Base-by-base conservation (phyloP, 1,140 invertebrate species). In the Drosophila nigrodunni region DNA sequence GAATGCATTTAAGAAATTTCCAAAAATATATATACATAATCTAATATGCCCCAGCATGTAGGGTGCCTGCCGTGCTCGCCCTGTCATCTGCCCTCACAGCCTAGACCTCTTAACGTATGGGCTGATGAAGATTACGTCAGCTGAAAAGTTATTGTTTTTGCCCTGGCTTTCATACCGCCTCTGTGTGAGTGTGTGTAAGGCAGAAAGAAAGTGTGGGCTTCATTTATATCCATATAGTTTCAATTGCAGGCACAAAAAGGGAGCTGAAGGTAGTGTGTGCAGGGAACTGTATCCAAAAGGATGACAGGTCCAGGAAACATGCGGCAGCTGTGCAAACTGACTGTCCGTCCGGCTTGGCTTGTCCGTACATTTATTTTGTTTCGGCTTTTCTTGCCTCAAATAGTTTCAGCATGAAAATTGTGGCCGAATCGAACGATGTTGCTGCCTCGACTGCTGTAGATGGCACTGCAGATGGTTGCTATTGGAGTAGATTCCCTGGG, bases 131-230 rank as follows among this genome's bases (percentile, higher is more conserved):
- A 88, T 88, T 89, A 88, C 83, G 83, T 88, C 83, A 88, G 83
- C 85, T 88, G 83, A 88, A 88, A 89, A 89, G 77, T 83, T 89
- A 88, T 88, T 88, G 85, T 89, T 89, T 88, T 88, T 83, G 85
- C 55, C 61, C 52, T 64, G 70, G 70, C 79, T 80, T 73, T 79
- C 69, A 69, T 67, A 35, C 46, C 61, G 74, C 43, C 75, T 52
- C 44, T 47, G 49, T 30, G 25, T 30, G 25, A 2, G 3, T 30
- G 25, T 30, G 25, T 30, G 25, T 30, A 5, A 0, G 76, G 47
- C 72, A 77, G 74, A 52, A 58, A 68, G 69, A 39, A 54, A 61
- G 58, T 69, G 64, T 66, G 62, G 61, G 62, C 71, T 76, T 78
- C 83, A 87, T 87, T 87, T 88, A 87, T 87, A 88, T 80, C 77